Evolutionary conservation across 2,797 vertebrate species (phyloP).

Genomic region (Cossypha caffra): DNA sequence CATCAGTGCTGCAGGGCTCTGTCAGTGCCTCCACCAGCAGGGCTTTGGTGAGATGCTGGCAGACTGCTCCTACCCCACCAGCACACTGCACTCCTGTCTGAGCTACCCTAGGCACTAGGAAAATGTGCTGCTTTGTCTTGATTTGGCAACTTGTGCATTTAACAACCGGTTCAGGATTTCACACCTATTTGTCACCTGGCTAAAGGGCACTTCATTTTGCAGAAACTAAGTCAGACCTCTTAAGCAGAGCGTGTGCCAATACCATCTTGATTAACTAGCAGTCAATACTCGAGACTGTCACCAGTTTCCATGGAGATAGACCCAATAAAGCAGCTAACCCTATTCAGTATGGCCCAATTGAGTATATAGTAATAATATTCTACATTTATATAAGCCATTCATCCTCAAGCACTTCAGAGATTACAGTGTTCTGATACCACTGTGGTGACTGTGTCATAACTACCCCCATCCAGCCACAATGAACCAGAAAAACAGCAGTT

Average conservation of each 20-base stretch:
- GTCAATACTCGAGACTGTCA: not conserved
- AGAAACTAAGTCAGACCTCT: not conserved
- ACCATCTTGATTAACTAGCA: not conserved
- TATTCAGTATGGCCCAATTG: not conserved
- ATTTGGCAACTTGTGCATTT: not conserved
- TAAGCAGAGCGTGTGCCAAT: not conserved
- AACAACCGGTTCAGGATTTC: not conserved
- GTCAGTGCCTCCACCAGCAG: accelerated
- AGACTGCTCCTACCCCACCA: not conserved
- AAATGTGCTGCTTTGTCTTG: not conserved
- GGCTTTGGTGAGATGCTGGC: accelerated
- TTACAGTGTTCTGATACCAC: not conserved
- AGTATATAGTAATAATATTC: not conserved
- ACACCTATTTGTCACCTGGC: not conserved
- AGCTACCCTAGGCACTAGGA: not conserved
- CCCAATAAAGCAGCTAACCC: not conserved
- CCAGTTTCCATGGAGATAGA: conserved; percentile 20
- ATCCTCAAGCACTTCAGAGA: not conserved
- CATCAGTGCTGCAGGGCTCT: no score
- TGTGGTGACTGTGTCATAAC: not conserved
- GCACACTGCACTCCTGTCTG: not conserved
- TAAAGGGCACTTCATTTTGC: not conserved
- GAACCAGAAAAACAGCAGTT: not conserved
- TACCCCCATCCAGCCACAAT: not conserved
- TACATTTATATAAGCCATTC: not conserved